A percentile compares a stretch with the other conserved stretches of the same genome.
phyloP scores from a whole-genome alignment of 2,797 vertebrate genomes.

The Syngnathus rostellatus region DNA sequence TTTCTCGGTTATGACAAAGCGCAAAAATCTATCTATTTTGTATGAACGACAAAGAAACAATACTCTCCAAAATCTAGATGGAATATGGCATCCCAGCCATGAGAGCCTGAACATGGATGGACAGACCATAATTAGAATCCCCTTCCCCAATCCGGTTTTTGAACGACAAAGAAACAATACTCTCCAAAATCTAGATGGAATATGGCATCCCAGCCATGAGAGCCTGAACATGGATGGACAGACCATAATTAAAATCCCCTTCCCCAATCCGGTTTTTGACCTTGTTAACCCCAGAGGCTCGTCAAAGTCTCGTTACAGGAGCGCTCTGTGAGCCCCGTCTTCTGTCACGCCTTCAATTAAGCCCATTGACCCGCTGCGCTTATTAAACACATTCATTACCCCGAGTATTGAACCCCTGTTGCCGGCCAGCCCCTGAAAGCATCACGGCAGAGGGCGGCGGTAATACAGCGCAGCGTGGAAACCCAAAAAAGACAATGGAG shows the following conservation, averaged over 20 bases:
- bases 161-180: slow-evolving; percentile 9
- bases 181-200: background rate
- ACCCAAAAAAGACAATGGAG: background rate
- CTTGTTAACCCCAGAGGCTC: slow-evolving; percentile 58
- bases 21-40: background rate
- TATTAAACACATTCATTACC: slow-evolving; percentile 77
- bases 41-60: background rate
- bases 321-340: slow-evolving; percentile 48
- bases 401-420: slow-evolving; percentile 58
- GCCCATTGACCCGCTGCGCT: slow-evolving; percentile 65
- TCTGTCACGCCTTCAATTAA: slow-evolving; percentile 72
- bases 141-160: slow-evolving; percentile 30
- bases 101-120: too few relatives aligned
- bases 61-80: background rate
- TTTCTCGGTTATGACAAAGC: too few relatives aligned
- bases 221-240: background rate
- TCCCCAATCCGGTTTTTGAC: slow-evolving; percentile 40
- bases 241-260: slow-evolving; percentile 14
- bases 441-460: slow-evolving; percentile 28
- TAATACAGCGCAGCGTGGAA: background rate
- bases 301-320: slow-evolving; percentile 57
- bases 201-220: background rate
- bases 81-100: background rate
- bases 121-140: slow-evolving; percentile 14
- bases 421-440: slow-evolving; percentile 37